phyloP scores from a whole-genome alignment of 2,888 invertebrate species.

The Amphipyra berbera region DNA sequence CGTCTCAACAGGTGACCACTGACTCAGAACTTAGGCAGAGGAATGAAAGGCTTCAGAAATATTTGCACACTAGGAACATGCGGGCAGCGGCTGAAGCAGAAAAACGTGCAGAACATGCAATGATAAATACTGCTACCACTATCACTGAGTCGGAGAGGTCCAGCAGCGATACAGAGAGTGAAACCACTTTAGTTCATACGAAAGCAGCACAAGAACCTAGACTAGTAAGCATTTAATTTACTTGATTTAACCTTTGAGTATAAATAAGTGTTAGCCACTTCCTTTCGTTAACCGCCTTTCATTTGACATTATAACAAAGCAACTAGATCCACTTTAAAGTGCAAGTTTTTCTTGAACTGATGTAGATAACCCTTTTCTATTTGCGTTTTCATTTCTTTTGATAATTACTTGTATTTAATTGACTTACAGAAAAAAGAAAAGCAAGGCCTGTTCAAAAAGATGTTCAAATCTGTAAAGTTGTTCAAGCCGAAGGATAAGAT shows the following conservation, averaged over 20 bases:
- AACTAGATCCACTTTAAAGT: no score
- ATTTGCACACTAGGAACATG: constrained; percentile 20
- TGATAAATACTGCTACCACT: constrained; percentile 31
- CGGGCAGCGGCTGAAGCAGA: constrained; percentile 13
- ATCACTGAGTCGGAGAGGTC: constrained; percentile 51
- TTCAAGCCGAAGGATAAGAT: constrained; percentile 67
- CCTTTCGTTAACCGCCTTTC: no score
- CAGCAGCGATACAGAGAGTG: constrained; percentile 57
- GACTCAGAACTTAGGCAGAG: constrained; percentile 30
- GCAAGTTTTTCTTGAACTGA: no score
- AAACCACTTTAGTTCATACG: constrained; percentile 39
- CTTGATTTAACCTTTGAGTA: background rate
- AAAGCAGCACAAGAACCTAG: constrained; percentile 29
- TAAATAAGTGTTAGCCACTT: no score
- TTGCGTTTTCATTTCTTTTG: no score
- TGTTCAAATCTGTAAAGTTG: constrained; percentile 68
- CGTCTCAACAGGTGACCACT: constrained; percentile 33
- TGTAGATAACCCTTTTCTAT: no score
- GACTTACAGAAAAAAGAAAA: constrained; percentile 61
- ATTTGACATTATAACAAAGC: no score
- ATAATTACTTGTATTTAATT: background rate
- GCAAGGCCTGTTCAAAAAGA: constrained; percentile 71
- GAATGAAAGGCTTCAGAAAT: constrained; percentile 27
- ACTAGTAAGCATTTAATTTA: constrained; percentile 38
- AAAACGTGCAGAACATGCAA: constrained; percentile 8